These are phyloP conservation scores for Machimus rusticus DNA, from an alignment of 2,888 invertebrate species.

Conservation along the genomic window DNA sequence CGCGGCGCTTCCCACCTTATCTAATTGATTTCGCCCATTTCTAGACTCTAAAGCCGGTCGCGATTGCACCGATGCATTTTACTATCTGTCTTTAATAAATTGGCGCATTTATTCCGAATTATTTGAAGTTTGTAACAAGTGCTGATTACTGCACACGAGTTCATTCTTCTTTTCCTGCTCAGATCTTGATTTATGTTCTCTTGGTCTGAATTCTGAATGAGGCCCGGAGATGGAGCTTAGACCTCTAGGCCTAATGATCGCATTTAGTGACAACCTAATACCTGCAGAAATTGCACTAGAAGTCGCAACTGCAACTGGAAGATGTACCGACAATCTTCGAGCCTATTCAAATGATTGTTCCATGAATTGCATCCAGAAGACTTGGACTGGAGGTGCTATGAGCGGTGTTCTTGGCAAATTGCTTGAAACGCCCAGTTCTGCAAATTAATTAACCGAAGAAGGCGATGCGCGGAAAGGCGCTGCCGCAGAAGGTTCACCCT, in stretches of 20 bases:
- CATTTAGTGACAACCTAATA: not conserved
- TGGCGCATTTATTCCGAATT: not conserved
- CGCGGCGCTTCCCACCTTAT: not conserved
- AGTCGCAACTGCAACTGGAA: not conserved
- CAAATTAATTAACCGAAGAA: not conserved
- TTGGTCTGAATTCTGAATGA: not conserved
- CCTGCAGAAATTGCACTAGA: not conserved
- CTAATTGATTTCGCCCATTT: not conserved
- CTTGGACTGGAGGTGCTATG: not conserved
- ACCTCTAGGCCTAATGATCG: not conserved
- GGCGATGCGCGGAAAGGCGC: not conserved
- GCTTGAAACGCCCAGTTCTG: not conserved
- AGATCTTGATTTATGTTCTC: not conserved
- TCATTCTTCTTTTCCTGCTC: not conserved
- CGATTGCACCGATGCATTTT: not conserved
- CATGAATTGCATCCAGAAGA: not conserved
- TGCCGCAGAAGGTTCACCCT: not conserved
- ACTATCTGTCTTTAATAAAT: constrained; percentile 14
- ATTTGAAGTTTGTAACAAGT: constrained; percentile 14
- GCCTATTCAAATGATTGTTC: not conserved
- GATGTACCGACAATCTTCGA: too few species aligned
- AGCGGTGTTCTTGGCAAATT: not conserved
- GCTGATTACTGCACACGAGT: not conserved
- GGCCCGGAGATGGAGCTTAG: not conserved
- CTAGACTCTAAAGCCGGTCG: not conserved